These are phyloP conservation scores for Habropoda laboriosa DNA, from an alignment of 1,140 invertebrate species.

Conservation along the genomic window DNA sequence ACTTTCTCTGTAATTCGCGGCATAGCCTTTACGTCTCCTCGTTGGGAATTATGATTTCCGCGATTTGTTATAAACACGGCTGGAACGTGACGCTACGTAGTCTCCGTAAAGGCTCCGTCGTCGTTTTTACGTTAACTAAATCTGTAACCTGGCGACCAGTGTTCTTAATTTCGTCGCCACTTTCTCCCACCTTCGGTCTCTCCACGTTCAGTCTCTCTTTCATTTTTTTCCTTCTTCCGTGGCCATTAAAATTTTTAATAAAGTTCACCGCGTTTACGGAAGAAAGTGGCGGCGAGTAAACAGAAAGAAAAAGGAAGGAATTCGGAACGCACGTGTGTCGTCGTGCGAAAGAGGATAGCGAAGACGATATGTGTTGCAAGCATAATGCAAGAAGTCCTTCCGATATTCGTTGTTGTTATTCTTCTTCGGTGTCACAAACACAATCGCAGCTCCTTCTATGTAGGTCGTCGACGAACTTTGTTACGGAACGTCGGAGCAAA, in stretches of 20 bases:
- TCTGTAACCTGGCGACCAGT: slow-evolving; percentile 21
- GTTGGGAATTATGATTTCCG: slow-evolving; percentile 62
- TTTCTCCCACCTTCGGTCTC: too few species aligned
- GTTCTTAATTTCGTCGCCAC: slow-evolving; percentile 23
- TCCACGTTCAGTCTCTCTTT: not conserved
- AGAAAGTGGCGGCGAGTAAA: not conserved
- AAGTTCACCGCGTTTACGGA: not conserved
- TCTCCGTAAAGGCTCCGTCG: slow-evolving; percentile 39
- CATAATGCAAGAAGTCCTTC: not conserved
- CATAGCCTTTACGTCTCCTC: slow-evolving; percentile 34
- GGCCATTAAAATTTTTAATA: slow-evolving; percentile 25
- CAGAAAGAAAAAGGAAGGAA: not conserved
- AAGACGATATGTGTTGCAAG: not conserved
- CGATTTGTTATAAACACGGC: slow-evolving; percentile 59
- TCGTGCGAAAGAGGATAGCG: too few species aligned
- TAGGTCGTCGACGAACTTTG: not conserved
- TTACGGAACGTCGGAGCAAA: not conserved
- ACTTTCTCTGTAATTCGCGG: slow-evolving; percentile 61
- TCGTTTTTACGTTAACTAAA: slow-evolving; percentile 38
- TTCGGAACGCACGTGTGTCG: not conserved
- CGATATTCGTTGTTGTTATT: not conserved
- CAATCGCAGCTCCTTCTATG: not conserved
- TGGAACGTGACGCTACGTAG: slow-evolving; percentile 34
- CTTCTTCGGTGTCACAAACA: not conserved
- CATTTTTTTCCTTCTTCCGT: not conserved